Evolutionary conservation across 2,888 invertebrate genomes (phyloP).

Genomic region (Yponomeuta evonymella): DNA sequence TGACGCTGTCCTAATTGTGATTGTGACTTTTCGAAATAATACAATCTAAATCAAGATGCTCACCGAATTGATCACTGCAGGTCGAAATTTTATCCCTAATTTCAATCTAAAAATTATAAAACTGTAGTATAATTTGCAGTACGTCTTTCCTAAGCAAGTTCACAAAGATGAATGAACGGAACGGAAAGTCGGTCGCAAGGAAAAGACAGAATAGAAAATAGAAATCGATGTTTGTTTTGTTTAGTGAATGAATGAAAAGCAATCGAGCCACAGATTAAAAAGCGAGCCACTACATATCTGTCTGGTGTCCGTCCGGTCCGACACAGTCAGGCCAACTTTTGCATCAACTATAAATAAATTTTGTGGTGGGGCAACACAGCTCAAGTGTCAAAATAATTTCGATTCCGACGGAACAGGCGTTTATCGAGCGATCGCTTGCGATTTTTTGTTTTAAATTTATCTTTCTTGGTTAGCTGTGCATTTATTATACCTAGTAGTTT

Average conservation of each 20-base stretch:
- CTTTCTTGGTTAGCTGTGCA: slow-evolving; percentile 15
- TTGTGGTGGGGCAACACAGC: background rate
- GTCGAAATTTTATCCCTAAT: background rate
- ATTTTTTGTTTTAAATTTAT: slow-evolving; percentile 25
- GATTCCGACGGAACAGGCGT: slow-evolving; percentile 10
- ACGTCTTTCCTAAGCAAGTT: background rate
- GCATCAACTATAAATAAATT: background rate
- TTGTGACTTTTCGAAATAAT: background rate
- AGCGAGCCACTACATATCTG: background rate
- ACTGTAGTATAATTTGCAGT: background rate
- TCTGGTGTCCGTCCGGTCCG: background rate
- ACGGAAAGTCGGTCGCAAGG: no score
- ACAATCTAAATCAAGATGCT: background rate
- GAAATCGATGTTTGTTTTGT: background rate
- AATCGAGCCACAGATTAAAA: background rate
- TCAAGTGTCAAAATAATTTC: slow-evolving; percentile 10
- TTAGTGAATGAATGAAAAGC: background rate
- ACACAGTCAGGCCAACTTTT: background rate
- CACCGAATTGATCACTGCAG: background rate
- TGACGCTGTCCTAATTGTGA: background rate
- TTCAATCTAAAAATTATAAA: background rate
- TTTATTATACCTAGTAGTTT: background rate
- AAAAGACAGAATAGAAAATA: background rate
- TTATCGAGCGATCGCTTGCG: slow-evolving; percentile 5
- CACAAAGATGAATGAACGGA: slow-evolving; percentile 9